Evolutionary conservation across 1,140 invertebrate genomes (phyloP).

Genomic region (Phymastichus coffea): DNA sequence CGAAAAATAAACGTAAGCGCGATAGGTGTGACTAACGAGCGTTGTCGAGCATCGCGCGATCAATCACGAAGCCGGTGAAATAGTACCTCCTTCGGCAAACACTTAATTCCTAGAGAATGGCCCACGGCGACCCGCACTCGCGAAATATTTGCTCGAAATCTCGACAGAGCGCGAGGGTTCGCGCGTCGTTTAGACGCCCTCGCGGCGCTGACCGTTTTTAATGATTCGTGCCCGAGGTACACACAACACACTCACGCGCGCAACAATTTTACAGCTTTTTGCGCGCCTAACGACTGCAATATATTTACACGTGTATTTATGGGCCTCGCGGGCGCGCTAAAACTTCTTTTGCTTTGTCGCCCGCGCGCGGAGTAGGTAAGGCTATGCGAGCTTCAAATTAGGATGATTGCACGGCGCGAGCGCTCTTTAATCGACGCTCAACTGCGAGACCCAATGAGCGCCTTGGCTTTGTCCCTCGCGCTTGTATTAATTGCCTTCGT

Average conservation of each 20-base stretch:
- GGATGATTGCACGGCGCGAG: slow-evolving; percentile 11
- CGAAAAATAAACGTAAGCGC: too few species aligned
- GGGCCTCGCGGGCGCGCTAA: slow-evolving; percentile 21
- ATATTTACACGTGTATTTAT: slow-evolving; percentile 55
- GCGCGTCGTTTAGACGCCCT: not conserved
- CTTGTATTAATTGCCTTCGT: not conserved
- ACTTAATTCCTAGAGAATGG: too few species aligned
- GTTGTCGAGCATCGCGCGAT: too few species aligned
- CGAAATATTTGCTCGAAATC: slow-evolving; percentile 9
- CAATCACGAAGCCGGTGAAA: too few species aligned
- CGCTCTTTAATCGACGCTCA: slow-evolving; percentile 17
- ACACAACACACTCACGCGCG: too few species aligned
- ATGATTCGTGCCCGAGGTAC: slow-evolving; percentile 45
- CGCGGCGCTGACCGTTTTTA: slow-evolving; percentile 36
- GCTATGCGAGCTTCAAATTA: slow-evolving; percentile 20
- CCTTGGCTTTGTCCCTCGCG: not conserved
- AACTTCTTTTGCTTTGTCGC: not conserved
- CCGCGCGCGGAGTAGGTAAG: not conserved
- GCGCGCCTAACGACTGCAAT: slow-evolving; percentile 46
- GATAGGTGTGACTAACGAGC: too few species aligned
- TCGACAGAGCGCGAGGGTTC: slow-evolving; percentile 6
- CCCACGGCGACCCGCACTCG: too few species aligned
- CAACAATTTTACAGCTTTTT: slow-evolving; percentile 47
- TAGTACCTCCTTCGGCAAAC: too few species aligned
- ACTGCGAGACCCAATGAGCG: not conserved